Evolutionary conservation across 2,797 vertebrate genomes (phyloP).

Genomic region (Cryptoblepharus egeriae): DNA sequence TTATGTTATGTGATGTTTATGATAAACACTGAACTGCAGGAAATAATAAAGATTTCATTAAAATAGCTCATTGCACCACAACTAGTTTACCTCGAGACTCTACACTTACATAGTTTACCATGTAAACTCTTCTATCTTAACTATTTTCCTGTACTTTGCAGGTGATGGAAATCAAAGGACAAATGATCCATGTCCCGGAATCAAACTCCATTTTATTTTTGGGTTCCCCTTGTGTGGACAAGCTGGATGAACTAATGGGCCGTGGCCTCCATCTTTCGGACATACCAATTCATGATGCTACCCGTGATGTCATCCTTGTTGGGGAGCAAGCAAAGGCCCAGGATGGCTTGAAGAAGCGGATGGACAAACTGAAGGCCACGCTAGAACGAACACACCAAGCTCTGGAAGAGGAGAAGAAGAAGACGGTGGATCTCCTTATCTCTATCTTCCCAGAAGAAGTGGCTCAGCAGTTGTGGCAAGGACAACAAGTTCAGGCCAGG

Average conservation of each 20-base stretch:
- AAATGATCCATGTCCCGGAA: conserved; percentile 97
- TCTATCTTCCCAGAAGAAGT: conserved; percentile 98
- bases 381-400: conserved; percentile 95
- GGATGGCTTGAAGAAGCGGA: conserved; percentile 96
- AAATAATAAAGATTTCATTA: neutral
- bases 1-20: conserved; percentile 19
- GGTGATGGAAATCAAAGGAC: conserved; percentile 99
- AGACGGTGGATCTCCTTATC: conserved; percentile 96
- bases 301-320: conserved; percentile 94
- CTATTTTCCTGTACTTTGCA: conserved; percentile 70
- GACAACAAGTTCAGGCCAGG: conserved; percentile 91
- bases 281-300: conserved; percentile 97
- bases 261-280: conserved; percentile 95
- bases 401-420: conserved; percentile 96
- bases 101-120: neutral
- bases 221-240: conserved; percentile 97
- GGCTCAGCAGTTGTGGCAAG: conserved; percentile 97
- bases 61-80: neutral
- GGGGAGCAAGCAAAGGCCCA: conserved; percentile 98
- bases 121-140: neutral
- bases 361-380: conserved; percentile 98
- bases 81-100: neutral
- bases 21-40: accelerated
- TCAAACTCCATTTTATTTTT: conserved; percentile 93
- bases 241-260: conserved; percentile 97